A percentile compares a stretch with the other conserved stretches of the same genome.
Conservation (phyloP, 2,888 invertebrate genomes). For the Ernsta delagoae region DNA sequence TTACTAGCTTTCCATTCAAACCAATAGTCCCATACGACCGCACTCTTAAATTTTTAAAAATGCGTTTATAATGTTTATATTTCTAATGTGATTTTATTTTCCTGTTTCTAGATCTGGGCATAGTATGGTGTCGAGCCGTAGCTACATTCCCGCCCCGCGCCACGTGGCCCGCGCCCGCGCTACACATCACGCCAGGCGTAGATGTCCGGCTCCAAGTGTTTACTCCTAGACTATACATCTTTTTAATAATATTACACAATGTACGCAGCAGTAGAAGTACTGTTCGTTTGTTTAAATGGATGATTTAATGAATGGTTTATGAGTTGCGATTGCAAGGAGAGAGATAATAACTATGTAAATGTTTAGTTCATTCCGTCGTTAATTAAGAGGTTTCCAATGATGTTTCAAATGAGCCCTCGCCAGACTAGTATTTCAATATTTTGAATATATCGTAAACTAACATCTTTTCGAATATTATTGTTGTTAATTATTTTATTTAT, state of each 20-base stretch:
- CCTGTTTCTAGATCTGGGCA: no score
- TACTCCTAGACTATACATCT: constrained; percentile 1
- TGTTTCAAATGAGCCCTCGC: not conserved
- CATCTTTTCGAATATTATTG: not conserved
- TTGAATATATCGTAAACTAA: not conserved
- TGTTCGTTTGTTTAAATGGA: constrained; percentile 3
- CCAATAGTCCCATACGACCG: no score
- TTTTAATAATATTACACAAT: not conserved
- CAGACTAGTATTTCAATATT: not conserved
- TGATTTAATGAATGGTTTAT: constrained; percentile 1
- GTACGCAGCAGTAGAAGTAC: constrained; percentile 7
- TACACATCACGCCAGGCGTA: no score
- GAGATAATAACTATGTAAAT: constrained; percentile 24
- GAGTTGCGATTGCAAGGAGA: constrained; percentile 27
- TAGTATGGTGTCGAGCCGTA: constrained; percentile 38
- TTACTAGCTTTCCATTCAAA: no score
- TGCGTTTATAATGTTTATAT: no score
- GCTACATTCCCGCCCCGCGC: constrained; percentile 14
- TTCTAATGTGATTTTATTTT: no score
- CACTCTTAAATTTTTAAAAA: no score
- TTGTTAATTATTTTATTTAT: not conserved
- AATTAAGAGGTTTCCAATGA: constrained; percentile 23
- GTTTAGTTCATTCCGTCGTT: constrained; percentile 47
- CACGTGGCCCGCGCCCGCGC: not conserved
- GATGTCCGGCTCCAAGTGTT: no score